phyloP scores from a whole-genome alignment of 1,140 invertebrate species.

The Acromyrmex charruanus region DNA sequence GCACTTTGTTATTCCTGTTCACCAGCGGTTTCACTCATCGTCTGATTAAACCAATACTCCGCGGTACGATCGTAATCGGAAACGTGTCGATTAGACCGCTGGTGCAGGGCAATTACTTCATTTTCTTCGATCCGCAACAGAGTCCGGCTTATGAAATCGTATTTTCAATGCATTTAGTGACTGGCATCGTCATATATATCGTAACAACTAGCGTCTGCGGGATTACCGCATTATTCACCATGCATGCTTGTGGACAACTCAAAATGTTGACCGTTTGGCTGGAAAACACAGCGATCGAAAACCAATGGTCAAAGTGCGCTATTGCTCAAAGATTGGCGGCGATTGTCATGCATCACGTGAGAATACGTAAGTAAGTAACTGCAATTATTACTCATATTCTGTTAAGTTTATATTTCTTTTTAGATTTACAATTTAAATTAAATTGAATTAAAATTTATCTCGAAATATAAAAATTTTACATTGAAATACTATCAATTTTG shows the following conservation, averaged over 20 bases:
- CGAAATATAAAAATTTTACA: neutral
- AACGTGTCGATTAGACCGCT: constrained; percentile 52
- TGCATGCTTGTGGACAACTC: constrained; percentile 67
- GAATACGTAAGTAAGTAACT: constrained; percentile 32
- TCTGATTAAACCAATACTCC: constrained; percentile 56
- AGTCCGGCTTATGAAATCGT: constrained; percentile 68
- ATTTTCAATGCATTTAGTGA: constrained; percentile 48
- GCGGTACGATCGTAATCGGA: constrained; percentile 34
- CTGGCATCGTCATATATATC: constrained; percentile 45
- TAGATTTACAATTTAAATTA: neutral
- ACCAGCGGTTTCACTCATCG: constrained; percentile 57
- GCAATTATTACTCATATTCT: constrained; percentile 1
- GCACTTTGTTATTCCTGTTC: constrained; percentile 55
- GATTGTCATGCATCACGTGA: constrained; percentile 74
- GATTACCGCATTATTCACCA: constrained; percentile 58
- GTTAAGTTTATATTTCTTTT: constrained; percentile 13
- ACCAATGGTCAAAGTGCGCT: neutral
- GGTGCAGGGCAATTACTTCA: constrained; percentile 46
- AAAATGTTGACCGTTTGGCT: constrained; percentile 56
- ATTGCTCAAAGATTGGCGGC: constrained; percentile 63
- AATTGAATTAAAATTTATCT: neutral
- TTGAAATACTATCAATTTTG: neutral
- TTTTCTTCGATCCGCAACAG: constrained; percentile 59
- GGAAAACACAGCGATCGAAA: constrained; percentile 23
- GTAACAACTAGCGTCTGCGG: constrained; percentile 51